Evolutionary conservation across 2,113 vertebrate species (phyloP).

Genomic region (Hydrochoerus hydrochaeris): DNA sequence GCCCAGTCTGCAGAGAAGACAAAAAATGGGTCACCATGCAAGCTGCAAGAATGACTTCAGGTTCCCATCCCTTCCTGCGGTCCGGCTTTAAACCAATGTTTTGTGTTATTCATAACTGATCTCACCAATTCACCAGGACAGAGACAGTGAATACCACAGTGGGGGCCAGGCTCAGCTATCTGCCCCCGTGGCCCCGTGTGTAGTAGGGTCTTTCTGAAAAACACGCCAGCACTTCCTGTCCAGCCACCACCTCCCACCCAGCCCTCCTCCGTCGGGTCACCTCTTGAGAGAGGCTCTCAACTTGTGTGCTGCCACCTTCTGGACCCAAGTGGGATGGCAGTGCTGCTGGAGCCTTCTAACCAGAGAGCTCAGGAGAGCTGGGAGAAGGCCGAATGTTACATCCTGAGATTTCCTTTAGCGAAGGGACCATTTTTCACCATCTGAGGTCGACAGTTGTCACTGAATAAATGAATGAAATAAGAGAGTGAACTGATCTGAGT

Average conservation of each 20-base stretch:
- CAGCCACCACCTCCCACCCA: background rate
- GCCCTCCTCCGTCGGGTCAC: rapidly evolving
- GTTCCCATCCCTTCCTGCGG: background rate
- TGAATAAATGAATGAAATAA: background rate
- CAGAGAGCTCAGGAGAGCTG: background rate
- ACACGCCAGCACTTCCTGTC: background rate
- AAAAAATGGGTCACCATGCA: background rate
- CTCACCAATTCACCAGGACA: background rate
- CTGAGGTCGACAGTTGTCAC: background rate
- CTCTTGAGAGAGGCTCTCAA: background rate
- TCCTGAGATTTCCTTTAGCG: background rate
- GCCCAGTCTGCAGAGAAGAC: background rate
- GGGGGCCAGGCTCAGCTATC: background rate
- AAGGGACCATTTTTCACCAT: background rate
- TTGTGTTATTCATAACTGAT: background rate
- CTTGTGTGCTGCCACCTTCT: conserved; percentile 5
- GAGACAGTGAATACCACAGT: background rate
- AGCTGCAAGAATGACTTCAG: background rate
- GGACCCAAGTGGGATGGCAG: background rate
- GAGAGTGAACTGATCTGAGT: background rate
- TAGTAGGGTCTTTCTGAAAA: background rate
- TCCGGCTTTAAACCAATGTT: background rate
- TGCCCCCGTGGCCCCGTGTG: background rate
- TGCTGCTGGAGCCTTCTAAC: background rate
- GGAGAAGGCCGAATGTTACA: rapidly evolving